phyloP scores from a whole-genome alignment of 2,113 vertebrate species.

The Cygnus buccinator region DNA sequence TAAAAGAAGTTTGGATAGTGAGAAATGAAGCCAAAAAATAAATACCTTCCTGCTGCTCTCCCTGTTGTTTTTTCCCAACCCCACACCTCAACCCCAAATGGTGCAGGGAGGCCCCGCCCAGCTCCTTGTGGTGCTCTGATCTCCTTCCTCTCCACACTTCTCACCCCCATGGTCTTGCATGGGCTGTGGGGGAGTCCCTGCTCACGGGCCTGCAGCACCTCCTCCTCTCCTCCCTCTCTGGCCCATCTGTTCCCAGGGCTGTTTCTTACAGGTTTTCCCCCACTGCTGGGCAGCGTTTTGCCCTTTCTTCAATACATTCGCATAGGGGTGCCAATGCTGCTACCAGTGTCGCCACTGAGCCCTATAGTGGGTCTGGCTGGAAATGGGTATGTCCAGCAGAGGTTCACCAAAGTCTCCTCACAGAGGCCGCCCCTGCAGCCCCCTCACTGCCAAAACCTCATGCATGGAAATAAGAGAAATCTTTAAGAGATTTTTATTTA shows the following conservation, averaged over 20 bases:
- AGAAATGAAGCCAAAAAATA: background rate
- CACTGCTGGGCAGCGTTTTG: background rate
- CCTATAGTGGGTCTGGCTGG: too few species aligned
- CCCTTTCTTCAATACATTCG: accelerated
- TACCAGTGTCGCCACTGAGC: accelerated
- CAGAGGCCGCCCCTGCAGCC: background rate
- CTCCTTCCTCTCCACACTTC: too few species aligned
- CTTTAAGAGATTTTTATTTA: background rate
- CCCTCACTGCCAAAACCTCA: background rate
- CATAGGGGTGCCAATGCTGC: accelerated
- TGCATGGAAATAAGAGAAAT: accelerated
- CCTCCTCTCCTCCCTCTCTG: too few species aligned
- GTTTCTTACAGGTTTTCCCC: too few species aligned
- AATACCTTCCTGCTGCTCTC: background rate
- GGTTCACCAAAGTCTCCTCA: background rate
- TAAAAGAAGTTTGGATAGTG: background rate
- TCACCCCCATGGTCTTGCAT: too few species aligned
- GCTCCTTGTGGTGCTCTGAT: too few species aligned
- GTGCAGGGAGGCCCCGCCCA: background rate
- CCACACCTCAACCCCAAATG: background rate
- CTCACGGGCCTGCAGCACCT: too few species aligned
- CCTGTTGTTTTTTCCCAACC: background rate
- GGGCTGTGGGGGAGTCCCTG: too few species aligned
- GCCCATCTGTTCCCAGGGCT: too few species aligned
- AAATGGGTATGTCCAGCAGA: accelerated